Base-by-base conservation (phyloP, 2,888 invertebrate species). In the Oasisia sp. region DNA sequence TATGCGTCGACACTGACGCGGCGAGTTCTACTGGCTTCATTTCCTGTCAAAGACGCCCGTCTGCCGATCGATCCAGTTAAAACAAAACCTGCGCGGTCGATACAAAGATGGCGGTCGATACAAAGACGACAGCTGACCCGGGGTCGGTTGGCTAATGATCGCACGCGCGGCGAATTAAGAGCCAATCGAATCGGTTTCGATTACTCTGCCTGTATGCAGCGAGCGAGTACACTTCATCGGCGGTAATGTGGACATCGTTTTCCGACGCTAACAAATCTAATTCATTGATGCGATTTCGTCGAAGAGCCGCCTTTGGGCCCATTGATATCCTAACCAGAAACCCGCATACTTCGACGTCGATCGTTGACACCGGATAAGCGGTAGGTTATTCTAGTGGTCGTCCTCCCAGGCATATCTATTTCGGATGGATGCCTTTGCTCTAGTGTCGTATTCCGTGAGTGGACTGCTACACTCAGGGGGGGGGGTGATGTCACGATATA, bases 181-280 rank as follows among this genome's bases (percentile, higher is more conserved):
- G 74, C 74, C 74, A 74, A 74, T 74, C n/a, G 74, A 74, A 74
- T 74, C 74, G 74, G 74, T 74, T 74, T 74, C 74, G 74, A 74
- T 74, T 74, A 74, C 74, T 74, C 74, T 27, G 27, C 74, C 7
- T n/a, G 74, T n/a, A 74, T 74, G 74, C 74, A 74, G 74, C 74
- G 27, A 74, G 74, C 27, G n/a, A 74, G 74, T 74, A n/a, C n/a
- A 74, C 74, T 19, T n/a, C 74, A 74, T 74, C 74, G n/a, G 19
- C n/a, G 27, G 27, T 74, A n/a, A 50, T 50, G 27, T 19, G 74
- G 74, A 74, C 74, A 74, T 74, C 27, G 74, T 19, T 74, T 19
- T 74, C 74, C 27, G 74, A 74, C 3, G 74, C 74, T 74, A 74
- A 74, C 74, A 74, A 74, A 74, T 74, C 74, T 19, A 74, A 74